Evolutionary conservation across 2,888 invertebrate species (phyloP), one percentile per base, ranked within the genome.

Genomic region (Cartodere bifasciata): DNA sequence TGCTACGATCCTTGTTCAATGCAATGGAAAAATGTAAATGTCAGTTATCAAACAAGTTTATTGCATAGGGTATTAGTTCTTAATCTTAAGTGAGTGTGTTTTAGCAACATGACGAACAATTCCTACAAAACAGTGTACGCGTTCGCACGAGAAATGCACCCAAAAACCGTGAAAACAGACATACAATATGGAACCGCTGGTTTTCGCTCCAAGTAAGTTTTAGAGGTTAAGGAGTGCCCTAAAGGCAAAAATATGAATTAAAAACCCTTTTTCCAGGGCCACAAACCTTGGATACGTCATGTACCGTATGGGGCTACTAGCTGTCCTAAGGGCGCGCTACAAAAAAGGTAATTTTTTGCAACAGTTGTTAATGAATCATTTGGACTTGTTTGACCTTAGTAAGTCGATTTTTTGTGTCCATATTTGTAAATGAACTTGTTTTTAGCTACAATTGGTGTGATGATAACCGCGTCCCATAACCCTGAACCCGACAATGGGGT

Each of bases 391-490:
- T 23, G 24, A 7, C 6, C 6, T 23, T 12, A 6, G 24, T n/a
- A n/a, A 5, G 11, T 23, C 26, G 11, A 32, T 12, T 26, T 16
- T 13, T 29, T 26, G 16, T 17, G 11, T 26, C 21, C 16, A 14
- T 22, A 9, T 26, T 13, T 35, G 20, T n/a, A 13, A 21, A n/a
- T 30, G n/a, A 9, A 38, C 28, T 11, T 13, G 23, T 25, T 45
- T 53, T 32, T 63, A 64, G 79, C 79, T 49, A 72, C 79, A 17
- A 80, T 94, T 52, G 98, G 98, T 23, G 74, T 95, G n/a, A 97
- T 99, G 97, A 90, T 99, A 45, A 99, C 98, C 1, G 98, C 98
- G 0, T 97, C 97, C 1, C 98, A 99, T 58, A 99, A 99, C 62
- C 80, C 94, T 27, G 91, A 85, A 53, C 77, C 79, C 0, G 97